Evolutionary conservation across 2,888 invertebrate species (phyloP), one percentile per base, ranked within the genome.

Genomic region (Euplagia quadripunctaria): DNA sequence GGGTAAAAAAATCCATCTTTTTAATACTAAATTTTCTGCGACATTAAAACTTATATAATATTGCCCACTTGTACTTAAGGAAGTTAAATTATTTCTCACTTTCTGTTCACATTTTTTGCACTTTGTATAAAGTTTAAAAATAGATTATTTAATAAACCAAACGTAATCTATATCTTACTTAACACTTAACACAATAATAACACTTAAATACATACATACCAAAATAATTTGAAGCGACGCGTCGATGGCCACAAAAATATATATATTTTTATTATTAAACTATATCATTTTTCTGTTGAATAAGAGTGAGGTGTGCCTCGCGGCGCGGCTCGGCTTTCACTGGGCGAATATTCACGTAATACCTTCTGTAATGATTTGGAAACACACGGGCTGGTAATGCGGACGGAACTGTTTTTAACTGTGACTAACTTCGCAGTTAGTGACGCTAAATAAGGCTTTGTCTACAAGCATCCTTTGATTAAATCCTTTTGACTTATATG

Each of bases 281-380:
- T 85, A 84, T 84, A 84, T 87, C 72, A 72, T 72, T 88, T 88
- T 86, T 86, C 80, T 70, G 67, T 74, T 58, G 74, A 68, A 78
- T 78, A 14, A 66, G 68, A 72, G 71, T 77, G 81, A 82, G 82
- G 86, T 86, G 85, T 68, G 86, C 75, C 83, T 82, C 80, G 83
- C 83, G 74, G 83, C 79, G 79, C 82, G 85, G 86, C 80, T 75
- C 77, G 88, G 88, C 94, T 93, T 93, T 94, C 94, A 94, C 94
- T 94, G 89, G 68, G 61, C 68, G 16, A n/a, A 20, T 49, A 74
- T 67, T 84, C 87, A 90, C 92, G 90, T 91, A 91, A 91, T 82
- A 81, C 61, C 49, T 76, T 71, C 86, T 85, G 89, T 86, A 90
- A 89, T 85, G 76, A 41, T 43, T 55, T 52, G 82, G 64, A 79